Evolutionary conservation across 2,888 invertebrate species (phyloP), one percentile per base, ranked within the genome.

Genomic region (Drosophila subquinaria): DNA sequence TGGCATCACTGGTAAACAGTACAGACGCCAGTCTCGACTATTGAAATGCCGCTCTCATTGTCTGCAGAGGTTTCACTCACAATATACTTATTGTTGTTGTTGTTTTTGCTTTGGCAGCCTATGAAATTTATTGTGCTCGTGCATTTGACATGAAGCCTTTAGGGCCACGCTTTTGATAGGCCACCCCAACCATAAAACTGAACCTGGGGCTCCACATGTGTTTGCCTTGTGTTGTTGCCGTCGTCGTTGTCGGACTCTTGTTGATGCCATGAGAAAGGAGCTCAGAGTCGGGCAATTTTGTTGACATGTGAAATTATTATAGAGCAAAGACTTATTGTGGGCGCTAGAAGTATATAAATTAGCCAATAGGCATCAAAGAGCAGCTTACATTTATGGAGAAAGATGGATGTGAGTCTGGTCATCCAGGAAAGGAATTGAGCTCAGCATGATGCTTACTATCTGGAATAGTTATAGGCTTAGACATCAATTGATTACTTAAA

Each of bases 131-230:
- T 83, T 84, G 70, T 68, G 75, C 70, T 84, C 80, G 64, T 83
- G 83, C 83, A 82, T 78, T 84, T 83, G 82, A 83, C 82, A 82
- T 78, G 76, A 83, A 84, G 81, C 82, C 82, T 78, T 83, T 66
- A 72, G 81, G 81, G 81, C 72, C 47, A 76, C 51, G 67, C 69
- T 76, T 75, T 78, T 78, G 81, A 81, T 81, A 73, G 75, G 57
- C 73, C 52, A 67, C 61, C 68, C 52, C 53, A 70, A 45, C 38
- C 48, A 42, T 50, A 30, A 55, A 50, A 62, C 40, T 48, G 40
- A 64, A 65, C 35, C 52, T 36, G 36, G 43, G 33, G 13, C 15
- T 62, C 62, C 59, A 63, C 66, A 55, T 68, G 57, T 69, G 56
- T 57, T 55, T 55, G 36, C 50, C 23, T 30, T 59, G 38, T 59